phyloP scores from a whole-genome alignment of 2,888 invertebrate species.

The Idaea aversata region DNA sequence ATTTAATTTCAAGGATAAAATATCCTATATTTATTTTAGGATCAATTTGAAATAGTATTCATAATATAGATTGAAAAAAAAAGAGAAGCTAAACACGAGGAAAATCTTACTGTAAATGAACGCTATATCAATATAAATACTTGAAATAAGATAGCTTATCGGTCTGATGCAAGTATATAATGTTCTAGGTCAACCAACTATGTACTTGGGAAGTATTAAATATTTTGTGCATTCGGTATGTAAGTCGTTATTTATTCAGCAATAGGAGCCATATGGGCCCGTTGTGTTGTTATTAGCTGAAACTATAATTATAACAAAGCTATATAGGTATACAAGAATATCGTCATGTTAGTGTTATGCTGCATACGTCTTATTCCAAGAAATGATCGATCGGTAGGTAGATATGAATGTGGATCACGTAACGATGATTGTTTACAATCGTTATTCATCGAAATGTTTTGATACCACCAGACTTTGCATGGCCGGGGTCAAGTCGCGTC shows the following conservation, averaged over 20 bases:
- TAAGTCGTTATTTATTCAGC: neutral
- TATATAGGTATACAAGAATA: conserved; percentile 4
- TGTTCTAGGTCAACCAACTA: neutral
- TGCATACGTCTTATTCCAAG: conserved; percentile 14
- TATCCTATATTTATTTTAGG: neutral
- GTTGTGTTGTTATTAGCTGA: neutral
- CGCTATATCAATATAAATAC: neutral
- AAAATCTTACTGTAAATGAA: neutral
- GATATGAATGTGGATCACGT: conserved; percentile 15
- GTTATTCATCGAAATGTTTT: conserved; percentile 1
- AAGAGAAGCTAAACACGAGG: neutral
- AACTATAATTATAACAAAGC: neutral
- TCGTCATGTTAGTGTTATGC: conserved; percentile 10
- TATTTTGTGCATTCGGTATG: neutral
- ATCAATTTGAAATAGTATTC: neutral
- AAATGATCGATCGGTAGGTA: conserved; percentile 9
- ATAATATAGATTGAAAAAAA: neutral
- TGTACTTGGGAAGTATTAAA: neutral
- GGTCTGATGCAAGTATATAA: neutral
- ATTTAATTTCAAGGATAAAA: neutral
- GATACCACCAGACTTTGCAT: conserved; percentile 2
- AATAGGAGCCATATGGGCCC: neutral
- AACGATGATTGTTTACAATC: conserved; percentile 11
- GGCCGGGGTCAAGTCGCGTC: neutral
- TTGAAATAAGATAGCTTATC: neutral